Evolutionary conservation across 1,140 invertebrate species (phyloP).

Genomic region (Drosophila pruinosa): DNA sequence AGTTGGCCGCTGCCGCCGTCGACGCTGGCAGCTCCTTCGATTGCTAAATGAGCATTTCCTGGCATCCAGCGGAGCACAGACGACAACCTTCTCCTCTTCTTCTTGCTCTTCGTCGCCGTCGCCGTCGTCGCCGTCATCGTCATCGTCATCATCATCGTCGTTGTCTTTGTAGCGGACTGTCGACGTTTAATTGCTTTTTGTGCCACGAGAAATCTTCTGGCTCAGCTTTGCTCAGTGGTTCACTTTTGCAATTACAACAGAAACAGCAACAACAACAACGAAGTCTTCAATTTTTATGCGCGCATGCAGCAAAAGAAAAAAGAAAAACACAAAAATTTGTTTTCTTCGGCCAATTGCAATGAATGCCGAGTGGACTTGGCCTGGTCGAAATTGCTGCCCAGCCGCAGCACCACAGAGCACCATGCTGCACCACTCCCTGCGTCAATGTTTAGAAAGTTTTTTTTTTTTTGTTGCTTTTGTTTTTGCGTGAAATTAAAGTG

Average conservation of each 20-base stretch:
- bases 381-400: background rate
- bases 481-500: conserved; percentile 80
- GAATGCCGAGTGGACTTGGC: conserved; percentile 23
- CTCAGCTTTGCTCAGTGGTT: conserved; percentile 17
- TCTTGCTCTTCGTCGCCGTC: background rate
- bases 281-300: conserved; percentile 62
- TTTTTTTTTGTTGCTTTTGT: conserved; percentile 21
- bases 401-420: conserved; percentile 15
- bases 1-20: background rate
- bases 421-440: conserved; percentile 3
- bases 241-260: conserved; percentile 23
- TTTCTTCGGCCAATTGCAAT: conserved; percentile 51
- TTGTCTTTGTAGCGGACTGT: conserved; percentile 23
- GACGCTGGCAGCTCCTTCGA: conserved; percentile 36
- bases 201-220: conserved; percentile 72
- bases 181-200: conserved; percentile 79
- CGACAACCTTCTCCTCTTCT: conserved; percentile 34
- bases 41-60: conserved; percentile 82
- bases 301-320: conserved; percentile 36
- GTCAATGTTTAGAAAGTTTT: conserved; percentile 68
- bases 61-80: conserved; percentile 78
- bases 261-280: conserved; percentile 18
- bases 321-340: conserved; percentile 41
- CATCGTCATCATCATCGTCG: background rate
- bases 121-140: background rate